Base-by-base conservation (phyloP, 2,888 invertebrate species). In the Rhingia rostrata region DNA sequence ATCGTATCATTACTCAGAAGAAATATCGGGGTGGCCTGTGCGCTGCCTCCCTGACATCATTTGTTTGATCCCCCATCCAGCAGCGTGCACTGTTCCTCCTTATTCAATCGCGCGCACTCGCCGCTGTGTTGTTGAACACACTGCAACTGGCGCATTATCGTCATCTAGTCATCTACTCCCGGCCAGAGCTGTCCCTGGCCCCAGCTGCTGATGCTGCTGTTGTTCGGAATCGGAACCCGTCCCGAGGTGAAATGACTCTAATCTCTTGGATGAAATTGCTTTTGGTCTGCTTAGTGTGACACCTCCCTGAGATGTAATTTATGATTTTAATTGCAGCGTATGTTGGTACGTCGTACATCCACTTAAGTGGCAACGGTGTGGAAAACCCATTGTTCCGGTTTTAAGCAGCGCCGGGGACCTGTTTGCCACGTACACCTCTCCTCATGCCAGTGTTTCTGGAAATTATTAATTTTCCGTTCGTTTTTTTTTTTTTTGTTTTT, bases 371-470 rank as follows among this genome's bases (percentile, higher is more conserved):
- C 79, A 84, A 60, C 74, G 69, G 83, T 53, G 83, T 83, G 73
- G 78, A 83, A 83, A 84, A 70, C 64, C 64, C 84, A 79, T 79
- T 74, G 84, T 84, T 84, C 84, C 84, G 84, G 84, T 84, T 84
- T 74, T 49, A 22, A 70, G 53, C 69, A 70, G 53, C 69, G 22
- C 51, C 56, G 12, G 37, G 60, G 22, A 49, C 66, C 66, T 39
- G 69, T 14, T 14, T 32, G 6, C 35, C n/a, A 22, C 54, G 6
- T 67, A 41, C 56, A 56, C 41, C 33, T 33, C 32, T 70, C 33
- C 63, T 41, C 64, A 53, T 43, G 33, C 58, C 43, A 72, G 61
- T 78, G 66, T 53, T 70, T 70, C 70, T 74, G 58, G 79, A 78
- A 78, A 73, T 78, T 78, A 73, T 69, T 83, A 73, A 60, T 79